These are phyloP conservation scores for Hetaerina titia DNA, from an alignment of 2,888 invertebrate genomes.

Conservation along the genomic window DNA sequence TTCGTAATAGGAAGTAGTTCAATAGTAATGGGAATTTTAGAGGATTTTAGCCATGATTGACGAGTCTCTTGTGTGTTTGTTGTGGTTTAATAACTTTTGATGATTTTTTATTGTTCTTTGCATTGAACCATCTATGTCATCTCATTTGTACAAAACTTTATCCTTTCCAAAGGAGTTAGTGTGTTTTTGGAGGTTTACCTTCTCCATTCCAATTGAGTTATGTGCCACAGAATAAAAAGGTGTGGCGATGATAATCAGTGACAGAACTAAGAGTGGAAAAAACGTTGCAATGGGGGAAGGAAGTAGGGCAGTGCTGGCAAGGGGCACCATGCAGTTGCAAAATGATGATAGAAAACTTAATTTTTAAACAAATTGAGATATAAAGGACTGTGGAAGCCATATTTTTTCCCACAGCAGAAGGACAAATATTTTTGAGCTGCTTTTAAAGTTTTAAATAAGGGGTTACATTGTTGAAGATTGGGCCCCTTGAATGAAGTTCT, in stretches of 20 bases:
- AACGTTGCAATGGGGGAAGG: background rate
- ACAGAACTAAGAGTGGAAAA: background rate
- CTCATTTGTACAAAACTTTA: slow-evolving; percentile 52
- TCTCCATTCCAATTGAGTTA: background rate
- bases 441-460: background rate
- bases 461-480: background rate
- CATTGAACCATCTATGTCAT: slow-evolving; percentile 5
- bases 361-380: background rate
- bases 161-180: background rate
- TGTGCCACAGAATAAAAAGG: background rate
- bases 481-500: background rate
- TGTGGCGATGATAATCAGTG: background rate
- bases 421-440: background rate
- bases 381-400: background rate
- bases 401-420: background rate
- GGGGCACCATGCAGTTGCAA: too few species aligned
- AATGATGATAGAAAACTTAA: background rate
- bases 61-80: background rate
- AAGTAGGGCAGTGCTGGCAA: too few species aligned
- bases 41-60: background rate
- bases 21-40: background rate
- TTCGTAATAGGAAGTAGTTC: background rate
- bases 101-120: slow-evolving; percentile 24
- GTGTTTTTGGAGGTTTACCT: background rate
- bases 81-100: slow-evolving; percentile 44